A percentile compares a stretch with the other conserved stretches of the same genome.
phyloP scores from a whole-genome alignment of 2,113 vertebrate genomes.

The Carassius carassius region DNA sequence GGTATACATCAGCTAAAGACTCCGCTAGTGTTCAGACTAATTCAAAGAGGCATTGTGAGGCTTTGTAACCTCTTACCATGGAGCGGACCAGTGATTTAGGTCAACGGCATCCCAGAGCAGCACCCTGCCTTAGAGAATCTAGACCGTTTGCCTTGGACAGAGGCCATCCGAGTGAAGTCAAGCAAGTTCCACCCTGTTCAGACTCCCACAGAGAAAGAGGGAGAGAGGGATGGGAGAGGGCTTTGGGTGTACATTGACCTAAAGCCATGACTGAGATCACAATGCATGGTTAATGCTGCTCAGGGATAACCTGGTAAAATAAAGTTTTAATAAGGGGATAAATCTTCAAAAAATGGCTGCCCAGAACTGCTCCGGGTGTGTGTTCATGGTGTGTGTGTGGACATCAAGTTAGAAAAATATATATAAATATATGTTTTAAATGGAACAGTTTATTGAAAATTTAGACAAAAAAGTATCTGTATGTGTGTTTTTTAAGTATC shows the following conservation, averaged over 20 bases:
- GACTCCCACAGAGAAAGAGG: slow-evolving; percentile 45
- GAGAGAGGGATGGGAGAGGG: slow-evolving; percentile 37
- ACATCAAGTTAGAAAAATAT: too few species aligned
- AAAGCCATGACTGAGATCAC: slow-evolving; percentile 44
- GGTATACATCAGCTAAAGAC: slow-evolving; percentile 37
- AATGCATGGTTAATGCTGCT: not conserved
- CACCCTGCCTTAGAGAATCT: slow-evolving; percentile 51
- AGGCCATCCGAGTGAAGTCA: slow-evolving; percentile 60
- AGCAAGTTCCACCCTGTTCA: slow-evolving; percentile 54
- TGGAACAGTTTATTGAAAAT: too few species aligned
- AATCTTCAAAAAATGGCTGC: not conserved
- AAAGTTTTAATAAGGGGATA: not conserved
- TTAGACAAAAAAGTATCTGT: too few species aligned
- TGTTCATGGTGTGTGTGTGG: too few species aligned
- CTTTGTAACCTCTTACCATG: slow-evolving; percentile 49
- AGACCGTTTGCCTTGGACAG: slow-evolving; percentile 53
- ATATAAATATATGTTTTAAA: too few species aligned
- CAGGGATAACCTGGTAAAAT: not conserved
- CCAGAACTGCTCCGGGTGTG: not conserved
- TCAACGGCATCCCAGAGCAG: slow-evolving; percentile 52
- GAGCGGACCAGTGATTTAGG: slow-evolving; percentile 55
- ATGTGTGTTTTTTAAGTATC: too few species aligned
- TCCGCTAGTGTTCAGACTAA: slow-evolving; percentile 15
- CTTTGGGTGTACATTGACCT: slow-evolving; percentile 42
- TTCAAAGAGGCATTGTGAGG: slow-evolving; percentile 55